A percentile compares a stretch with the other conserved stretches of the same genome.
phyloP scores from a whole-genome alignment of 1,140 invertebrate species.

The Dendroctonus ponderosae region DNA sequence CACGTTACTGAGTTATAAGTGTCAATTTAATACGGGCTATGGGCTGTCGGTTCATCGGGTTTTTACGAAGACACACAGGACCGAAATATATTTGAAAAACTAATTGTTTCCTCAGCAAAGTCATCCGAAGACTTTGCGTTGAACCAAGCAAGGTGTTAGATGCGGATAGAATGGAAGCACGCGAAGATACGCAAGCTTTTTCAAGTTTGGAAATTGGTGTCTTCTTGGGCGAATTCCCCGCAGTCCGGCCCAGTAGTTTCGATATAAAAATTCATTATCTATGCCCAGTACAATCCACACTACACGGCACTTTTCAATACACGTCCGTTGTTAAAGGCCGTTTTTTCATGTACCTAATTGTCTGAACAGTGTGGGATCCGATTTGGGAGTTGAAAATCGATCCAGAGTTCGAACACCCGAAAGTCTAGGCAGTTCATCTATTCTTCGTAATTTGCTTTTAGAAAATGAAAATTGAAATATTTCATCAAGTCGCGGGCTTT shows the following conservation, averaged over 20 bases:
- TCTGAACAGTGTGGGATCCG: slow-evolving; percentile 12
- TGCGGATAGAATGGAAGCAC: no score
- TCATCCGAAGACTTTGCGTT: no score
- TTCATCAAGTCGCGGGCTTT: no score
- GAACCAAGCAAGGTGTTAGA: no score
- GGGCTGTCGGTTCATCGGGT: slow-evolving; percentile 9
- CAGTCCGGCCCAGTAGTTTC: neutral
- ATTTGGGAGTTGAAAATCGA: neutral
- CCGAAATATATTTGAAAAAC: neutral
- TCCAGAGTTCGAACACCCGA: slow-evolving; percentile 1
- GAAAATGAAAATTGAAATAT: no score
- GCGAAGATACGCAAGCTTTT: no score
- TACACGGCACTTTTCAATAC: slow-evolving; percentile 4
- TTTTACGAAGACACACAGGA: slow-evolving; percentile 8
- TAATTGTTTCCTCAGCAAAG: neutral
- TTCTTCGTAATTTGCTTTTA: no score
- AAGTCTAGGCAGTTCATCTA: no score
- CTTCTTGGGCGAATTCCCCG: no score
- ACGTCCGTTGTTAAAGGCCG: neutral
- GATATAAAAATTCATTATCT: slow-evolving; percentile 10
- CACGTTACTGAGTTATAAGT: slow-evolving; percentile 19
- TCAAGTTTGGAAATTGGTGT: no score
- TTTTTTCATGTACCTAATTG: slow-evolving; percentile 12
- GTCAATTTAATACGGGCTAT: slow-evolving; percentile 20
- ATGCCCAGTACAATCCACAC: slow-evolving; percentile 8